phyloP scores from a whole-genome alignment of 2,888 invertebrate genomes.

The Scotopteryx bipunctaria region DNA sequence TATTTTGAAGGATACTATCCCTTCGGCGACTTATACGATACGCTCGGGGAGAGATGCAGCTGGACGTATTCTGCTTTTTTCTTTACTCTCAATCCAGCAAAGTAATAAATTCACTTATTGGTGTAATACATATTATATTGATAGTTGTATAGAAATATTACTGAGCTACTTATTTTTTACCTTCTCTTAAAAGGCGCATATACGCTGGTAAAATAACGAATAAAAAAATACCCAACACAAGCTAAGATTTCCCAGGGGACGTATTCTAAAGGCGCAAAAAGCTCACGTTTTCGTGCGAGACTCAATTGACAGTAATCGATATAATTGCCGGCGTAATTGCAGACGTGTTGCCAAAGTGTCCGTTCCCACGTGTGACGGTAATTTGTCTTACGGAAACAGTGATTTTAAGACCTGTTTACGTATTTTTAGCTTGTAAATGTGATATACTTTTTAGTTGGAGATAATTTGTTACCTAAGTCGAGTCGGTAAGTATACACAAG shows the following conservation, averaged over 20 bases:
- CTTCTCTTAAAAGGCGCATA: too few relatives aligned
- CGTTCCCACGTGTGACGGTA: conserved; percentile 27
- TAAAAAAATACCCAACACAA: too few relatives aligned
- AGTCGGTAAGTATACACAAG: neutral
- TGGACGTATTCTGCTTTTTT: too few relatives aligned
- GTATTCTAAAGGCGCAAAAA: conserved; percentile 24
- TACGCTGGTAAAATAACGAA: too few relatives aligned
- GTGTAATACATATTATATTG: too few relatives aligned
- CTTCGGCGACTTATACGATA: too few relatives aligned
- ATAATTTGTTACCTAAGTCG: neutral
- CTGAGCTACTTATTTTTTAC: too few relatives aligned
- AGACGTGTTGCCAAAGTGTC: conserved; percentile 14
- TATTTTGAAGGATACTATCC: too few relatives aligned
- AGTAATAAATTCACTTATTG: too few relatives aligned
- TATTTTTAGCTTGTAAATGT: conserved; percentile 5
- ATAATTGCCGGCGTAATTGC: conserved; percentile 35
- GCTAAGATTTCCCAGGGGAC: conserved; percentile 18
- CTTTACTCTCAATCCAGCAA: too few relatives aligned
- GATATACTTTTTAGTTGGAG: neutral
- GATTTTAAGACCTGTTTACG: conserved; percentile 17
- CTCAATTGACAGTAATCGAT: conserved; percentile 32
- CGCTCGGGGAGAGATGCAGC: too few relatives aligned
- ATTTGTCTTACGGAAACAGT: conserved; percentile 32
- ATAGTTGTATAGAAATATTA: too few relatives aligned
- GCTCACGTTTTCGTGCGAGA: conserved; percentile 45